These are phyloP conservation scores for Austrofundulus limnaeus DNA, from an alignment of 2,113 vertebrate genomes.

Conservation along the genomic window DNA sequence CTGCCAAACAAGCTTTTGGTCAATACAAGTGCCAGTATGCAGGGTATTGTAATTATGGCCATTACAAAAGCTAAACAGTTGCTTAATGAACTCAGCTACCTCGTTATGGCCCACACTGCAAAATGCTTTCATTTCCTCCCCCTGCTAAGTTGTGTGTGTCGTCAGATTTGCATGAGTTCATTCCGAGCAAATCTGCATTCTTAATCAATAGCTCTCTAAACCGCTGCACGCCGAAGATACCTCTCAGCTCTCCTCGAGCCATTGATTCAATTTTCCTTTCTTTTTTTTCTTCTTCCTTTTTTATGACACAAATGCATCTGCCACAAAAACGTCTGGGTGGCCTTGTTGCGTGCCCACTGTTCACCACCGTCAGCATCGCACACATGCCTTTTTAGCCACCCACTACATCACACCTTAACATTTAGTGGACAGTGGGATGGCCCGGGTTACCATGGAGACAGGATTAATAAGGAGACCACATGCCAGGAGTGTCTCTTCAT, in stretches of 20 bases:
- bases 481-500: conserved; percentile 35
- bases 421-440: conserved; percentile 56
- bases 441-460: conserved; percentile 66
- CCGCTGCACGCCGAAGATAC: conserved; percentile 16
- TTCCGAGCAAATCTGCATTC: conserved; percentile 56
- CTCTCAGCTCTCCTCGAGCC: conserved; percentile 11
- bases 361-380: conserved; percentile 41
- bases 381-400: conserved; percentile 45
- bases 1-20: conserved; percentile 45
- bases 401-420: conserved; percentile 30
- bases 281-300: conserved; percentile 27
- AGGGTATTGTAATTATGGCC: conserved; percentile 49
- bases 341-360: conserved; percentile 31
- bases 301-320: conserved; percentile 44
- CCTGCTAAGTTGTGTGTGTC: conserved; percentile 47
- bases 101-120: conserved; percentile 49
- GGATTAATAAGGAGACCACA: conserved; percentile 57
- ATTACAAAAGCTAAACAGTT: conserved; percentile 62
- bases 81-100: conserved; percentile 61
- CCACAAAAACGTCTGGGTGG: conserved; percentile 28
- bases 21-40: conserved; percentile 47
- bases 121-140: conserved; percentile 45
- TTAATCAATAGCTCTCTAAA: conserved; percentile 55
- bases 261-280: conserved; percentile 51
- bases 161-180: conserved; percentile 57